Conservation (phyloP, 2,888 invertebrate genomes). For the Leptinotarsa rubiginosa region DNA sequence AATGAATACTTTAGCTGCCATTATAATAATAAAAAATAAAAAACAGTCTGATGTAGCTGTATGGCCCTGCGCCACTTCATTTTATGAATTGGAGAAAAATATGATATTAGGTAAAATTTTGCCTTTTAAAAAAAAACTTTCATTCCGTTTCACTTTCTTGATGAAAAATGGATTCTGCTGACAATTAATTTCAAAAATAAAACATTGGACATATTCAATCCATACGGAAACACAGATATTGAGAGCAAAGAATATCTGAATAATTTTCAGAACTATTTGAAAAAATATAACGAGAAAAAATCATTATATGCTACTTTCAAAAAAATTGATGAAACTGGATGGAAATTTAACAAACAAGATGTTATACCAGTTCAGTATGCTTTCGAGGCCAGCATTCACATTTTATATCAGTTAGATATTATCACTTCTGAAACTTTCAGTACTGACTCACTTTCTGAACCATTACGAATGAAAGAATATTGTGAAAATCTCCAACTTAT, state of each 20-base stretch:
- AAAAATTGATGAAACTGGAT: conserved; percentile 12
- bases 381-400: background rate
- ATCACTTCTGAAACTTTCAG: background rate
- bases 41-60: background rate
- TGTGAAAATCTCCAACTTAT: conserved; percentile 11
- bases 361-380: background rate
- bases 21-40: background rate
- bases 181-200: conserved; percentile 11
- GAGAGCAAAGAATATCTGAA: conserved; percentile 9
- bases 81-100: background rate
- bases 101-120: background rate
- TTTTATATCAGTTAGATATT: background rate
- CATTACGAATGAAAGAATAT: conserved; percentile 2
- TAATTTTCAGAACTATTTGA: background rate
- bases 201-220: conserved; percentile 14
- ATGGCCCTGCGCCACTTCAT: background rate
- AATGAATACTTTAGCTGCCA: background rate
- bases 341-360: background rate
- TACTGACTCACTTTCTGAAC: background rate
- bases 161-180: conserved; percentile 2
- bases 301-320: conserved; percentile 5
- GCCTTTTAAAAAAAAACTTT: background rate
- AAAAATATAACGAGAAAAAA: conserved; percentile 18
- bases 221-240: conserved; percentile 12
- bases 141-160: background rate